A percentile compares a stretch with the other conserved stretches of the same genome.
Evolutionary conservation across 2,888 invertebrate species (phyloP).

Genomic region (Netelia melanura): DNA sequence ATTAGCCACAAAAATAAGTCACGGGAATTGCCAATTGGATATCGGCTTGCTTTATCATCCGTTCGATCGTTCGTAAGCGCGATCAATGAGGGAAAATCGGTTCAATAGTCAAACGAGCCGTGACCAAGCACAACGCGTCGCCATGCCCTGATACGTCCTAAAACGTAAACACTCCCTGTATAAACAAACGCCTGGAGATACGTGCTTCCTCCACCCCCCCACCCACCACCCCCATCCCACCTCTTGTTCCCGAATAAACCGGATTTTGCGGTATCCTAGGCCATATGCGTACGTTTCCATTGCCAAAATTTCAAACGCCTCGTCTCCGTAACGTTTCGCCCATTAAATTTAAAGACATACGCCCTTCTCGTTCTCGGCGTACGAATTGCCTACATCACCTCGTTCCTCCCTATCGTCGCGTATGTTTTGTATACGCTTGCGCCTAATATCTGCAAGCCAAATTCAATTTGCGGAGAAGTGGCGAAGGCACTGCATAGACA

Average conservation of each 20-base stretch:
- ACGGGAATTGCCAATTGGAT: too few species aligned
- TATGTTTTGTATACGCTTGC: neutral
- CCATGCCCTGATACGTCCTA: constrained; percentile 27
- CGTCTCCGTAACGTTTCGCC: neutral
- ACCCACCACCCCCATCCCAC: neutral
- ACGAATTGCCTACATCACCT: neutral
- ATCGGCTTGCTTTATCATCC: too few species aligned
- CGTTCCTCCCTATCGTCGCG: neutral
- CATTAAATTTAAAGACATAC: neutral
- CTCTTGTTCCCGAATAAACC: too few species aligned
- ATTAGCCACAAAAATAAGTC: too few species aligned
- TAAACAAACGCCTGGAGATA: constrained; percentile 29
- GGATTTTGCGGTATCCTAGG: too few species aligned
- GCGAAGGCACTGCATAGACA: neutral
- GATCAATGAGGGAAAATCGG: constrained; percentile 5
- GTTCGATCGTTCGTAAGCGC: too few species aligned
- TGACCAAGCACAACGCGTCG: neutral
- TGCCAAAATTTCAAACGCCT: too few species aligned
- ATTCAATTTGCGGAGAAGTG: neutral
- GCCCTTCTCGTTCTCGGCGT: too few species aligned
- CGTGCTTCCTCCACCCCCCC: neutral
- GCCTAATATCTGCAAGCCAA: neutral
- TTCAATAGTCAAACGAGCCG: neutral
- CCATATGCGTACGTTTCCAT: too few species aligned
- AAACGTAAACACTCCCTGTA: constrained; percentile 46